Evolutionary conservation across 2,113 vertebrate genomes (phyloP), one percentile per base, ranked within the genome.

Genomic region (Ictalurus punctatus): DNA sequence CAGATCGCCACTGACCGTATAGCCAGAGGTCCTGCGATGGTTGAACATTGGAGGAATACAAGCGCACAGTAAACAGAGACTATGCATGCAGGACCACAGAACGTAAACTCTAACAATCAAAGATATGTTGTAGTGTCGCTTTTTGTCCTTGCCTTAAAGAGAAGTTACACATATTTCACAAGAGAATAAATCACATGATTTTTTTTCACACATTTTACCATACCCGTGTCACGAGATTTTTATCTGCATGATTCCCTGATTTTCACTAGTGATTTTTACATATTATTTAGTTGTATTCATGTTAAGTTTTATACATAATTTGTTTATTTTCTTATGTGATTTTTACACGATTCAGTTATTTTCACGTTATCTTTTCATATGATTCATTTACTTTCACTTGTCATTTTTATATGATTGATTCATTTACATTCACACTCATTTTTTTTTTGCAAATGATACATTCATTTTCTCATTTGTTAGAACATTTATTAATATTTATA

Each of bases 1-100:
- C 44, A 61, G 52, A 78, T 78, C 65, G 89, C 93, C 85, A 92
- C 73, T 76, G 93, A 76, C 27, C 65, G 92, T 93, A 94, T 25
- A 85, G 82, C 67, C 87, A 88, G 17, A 69, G 30, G 71, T 79
- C 74, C 69, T 71, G 59, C 87, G 40, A 69, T 71, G 58, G 30
- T 54, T 83, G 90, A 84, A 69, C 90, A 67, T 87, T 52, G 79
- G 27, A 37, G 56, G 30, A 65, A 78, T 27, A 25, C 30, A 74
- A 84, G 78, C 40, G 86, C 27, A 88, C 30, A 27, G 27, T 52
- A 54, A 80, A 85, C 71, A 86, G 13, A 63, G 61, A 82, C 58
- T 63, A 6, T 13, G 37, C 34, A 25, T 21, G 23, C 84, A 87
- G 65, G 27, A 61, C 52, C 16, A 73, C 23, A 71, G 56, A 85